Evolutionary conservation across 2,888 invertebrate species (phyloP).

Genomic region (Osedax frankpressi): DNA sequence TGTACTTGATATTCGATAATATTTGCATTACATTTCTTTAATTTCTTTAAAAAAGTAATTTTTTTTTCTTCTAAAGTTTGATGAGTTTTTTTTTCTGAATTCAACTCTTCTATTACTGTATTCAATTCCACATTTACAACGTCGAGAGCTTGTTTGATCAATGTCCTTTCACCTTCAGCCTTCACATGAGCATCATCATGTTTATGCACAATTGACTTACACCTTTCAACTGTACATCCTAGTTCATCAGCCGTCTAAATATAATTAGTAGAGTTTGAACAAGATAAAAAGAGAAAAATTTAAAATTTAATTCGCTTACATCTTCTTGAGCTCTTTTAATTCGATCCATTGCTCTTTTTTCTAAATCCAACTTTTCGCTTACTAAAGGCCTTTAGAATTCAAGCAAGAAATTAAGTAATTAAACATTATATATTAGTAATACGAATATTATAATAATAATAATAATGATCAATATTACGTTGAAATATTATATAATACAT

Average conservation of each 20-base stretch:
- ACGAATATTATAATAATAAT: too few species aligned
- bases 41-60: conserved; percentile 33
- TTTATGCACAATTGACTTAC: conserved; percentile 36
- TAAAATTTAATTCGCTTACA: conserved; percentile 30
- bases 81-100: conserved; percentile 37
- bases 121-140: conserved; percentile 34
- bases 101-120: conserved; percentile 32
- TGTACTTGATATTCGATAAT: conserved; percentile 37
- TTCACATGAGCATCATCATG: conserved; percentile 36
- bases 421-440: too few species aligned
- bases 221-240: conserved; percentile 34
- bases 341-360: conserved; percentile 40
- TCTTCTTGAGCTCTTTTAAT: conserved; percentile 40
- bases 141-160: conserved; percentile 38
- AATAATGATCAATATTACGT: too few species aligned
- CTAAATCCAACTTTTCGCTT: conserved; percentile 41
- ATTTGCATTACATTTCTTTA: conserved; percentile 37
- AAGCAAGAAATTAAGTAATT: too few species aligned
- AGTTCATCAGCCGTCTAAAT: conserved; percentile 39
- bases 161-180: conserved; percentile 37
- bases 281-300: too few species aligned
- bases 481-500: too few species aligned
- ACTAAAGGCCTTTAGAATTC: conserved; percentile 45
- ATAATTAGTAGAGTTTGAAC: background rate
- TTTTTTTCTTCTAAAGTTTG: conserved; percentile 37